phyloP scores from a whole-genome alignment of 2,888 invertebrate species.

The Callosobruchus maculatus region DNA sequence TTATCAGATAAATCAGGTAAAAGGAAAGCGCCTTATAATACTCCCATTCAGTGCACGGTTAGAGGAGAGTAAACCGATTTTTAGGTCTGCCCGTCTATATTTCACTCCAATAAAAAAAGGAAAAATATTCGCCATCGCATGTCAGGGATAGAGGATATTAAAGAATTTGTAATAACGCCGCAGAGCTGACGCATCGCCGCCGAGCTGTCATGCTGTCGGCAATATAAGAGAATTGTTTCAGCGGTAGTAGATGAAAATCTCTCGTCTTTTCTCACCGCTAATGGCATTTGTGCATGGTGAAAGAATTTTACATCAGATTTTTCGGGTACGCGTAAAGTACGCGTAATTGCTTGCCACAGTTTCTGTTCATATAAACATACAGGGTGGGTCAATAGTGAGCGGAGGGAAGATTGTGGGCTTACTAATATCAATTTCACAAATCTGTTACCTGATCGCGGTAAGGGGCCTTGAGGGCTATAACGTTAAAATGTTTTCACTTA shows the following conservation, averaged over 20 bases:
- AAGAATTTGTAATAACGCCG: not conserved
- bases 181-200: not conserved
- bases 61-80: not conserved
- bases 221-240: not conserved
- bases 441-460: too few relatives aligned
- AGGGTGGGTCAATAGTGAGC: too few relatives aligned
- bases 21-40: too few relatives aligned
- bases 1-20: too few relatives aligned
- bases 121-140: not conserved
- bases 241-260: not conserved
- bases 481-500: too few relatives aligned
- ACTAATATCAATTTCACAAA: too few relatives aligned
- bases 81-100: not conserved
- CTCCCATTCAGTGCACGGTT: not conserved
- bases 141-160: not conserved
- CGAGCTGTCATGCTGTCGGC: not conserved
- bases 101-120: not conserved
- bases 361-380: too few relatives aligned
- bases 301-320: not conserved
- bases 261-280: not conserved
- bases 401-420: too few relatives aligned
- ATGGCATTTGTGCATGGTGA: not conserved
- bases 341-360: too few relatives aligned
- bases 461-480: too few relatives aligned
- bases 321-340: not conserved